Evolutionary conservation across 2,113 vertebrate genomes (phyloP), one percentile per base, ranked within the genome.

Genomic region (Tiliqua scincoides): DNA sequence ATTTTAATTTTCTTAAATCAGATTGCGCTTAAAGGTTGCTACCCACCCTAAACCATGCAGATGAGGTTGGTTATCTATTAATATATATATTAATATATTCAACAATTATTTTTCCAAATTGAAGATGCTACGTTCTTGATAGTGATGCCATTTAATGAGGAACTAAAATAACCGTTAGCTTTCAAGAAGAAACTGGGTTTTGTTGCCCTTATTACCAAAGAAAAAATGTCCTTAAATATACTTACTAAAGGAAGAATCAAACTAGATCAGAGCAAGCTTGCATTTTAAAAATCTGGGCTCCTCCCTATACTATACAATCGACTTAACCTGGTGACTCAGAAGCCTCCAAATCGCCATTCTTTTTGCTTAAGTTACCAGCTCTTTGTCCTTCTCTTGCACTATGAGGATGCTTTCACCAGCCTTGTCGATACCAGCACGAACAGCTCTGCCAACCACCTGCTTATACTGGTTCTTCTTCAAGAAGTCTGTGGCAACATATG

Each of bases 381-480:
- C 84, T 32, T 94, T 97, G 92, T 99, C 99, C 92, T 97, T 98
- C 62, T 98, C 98, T 95, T 99, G 98, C 63, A 97, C 90, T 93
- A 99, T 97, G 37, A 99, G 97, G 93, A 99, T 97, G 85, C 99
- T 99, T 96, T 99, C 99, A 8, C 99, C 99, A 81, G 87, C 61
- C 5, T 92, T 91, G 91, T 99, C 99, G 85, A 99, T 98, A 3
- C 99, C 99, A 3, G 99, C 98, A 82, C 99, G 97, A 2, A 98
- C 99, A 30, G 99, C 99, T 91, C 99, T 96, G 17, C 98, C 99
- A 83, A 98, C 95, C 98, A 99, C 99, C 94, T 99, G 99, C 77
- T 99, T 98, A 92, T 99, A 99, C 79, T 99, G 99, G 91, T 90
- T 98, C 91, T 97, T 98, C 96, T 96, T 99, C 90, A 99, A 95